A percentile compares a stretch with the other conserved stretches of the same genome.
phyloP scores from a whole-genome alignment of 2,888 invertebrate species.

The Sinohyriopsis cumingii region DNA sequence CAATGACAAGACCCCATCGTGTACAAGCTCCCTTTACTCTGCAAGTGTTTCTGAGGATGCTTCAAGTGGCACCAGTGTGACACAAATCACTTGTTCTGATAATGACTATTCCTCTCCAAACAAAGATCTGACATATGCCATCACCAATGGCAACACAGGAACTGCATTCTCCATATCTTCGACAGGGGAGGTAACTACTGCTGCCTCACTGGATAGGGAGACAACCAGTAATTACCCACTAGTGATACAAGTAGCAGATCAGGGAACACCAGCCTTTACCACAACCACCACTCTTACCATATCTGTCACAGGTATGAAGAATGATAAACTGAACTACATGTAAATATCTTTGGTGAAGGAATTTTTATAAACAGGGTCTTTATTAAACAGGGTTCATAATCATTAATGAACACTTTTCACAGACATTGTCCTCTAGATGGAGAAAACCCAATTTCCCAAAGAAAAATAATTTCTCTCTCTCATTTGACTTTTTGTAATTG shows the following conservation, averaged over 20 bases:
- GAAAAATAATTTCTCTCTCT: too few relatives aligned
- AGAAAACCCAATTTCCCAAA: too few relatives aligned
- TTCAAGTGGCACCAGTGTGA: slow-evolving; percentile 33
- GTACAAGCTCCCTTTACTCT: slow-evolving; percentile 36
- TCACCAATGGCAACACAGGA: slow-evolving; percentile 42
- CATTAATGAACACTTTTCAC: not conserved
- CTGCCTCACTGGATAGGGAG: slow-evolving; percentile 42
- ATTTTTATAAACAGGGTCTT: too few relatives aligned
- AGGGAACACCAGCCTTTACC: slow-evolving; percentile 27
- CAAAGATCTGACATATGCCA: slow-evolving; percentile 37
- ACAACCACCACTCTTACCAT: slow-evolving; percentile 37
- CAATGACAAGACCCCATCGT: slow-evolving; percentile 60
- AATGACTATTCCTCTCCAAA: slow-evolving; percentile 40
- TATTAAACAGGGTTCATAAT: too few relatives aligned
- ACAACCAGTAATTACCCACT: slow-evolving; percentile 31
- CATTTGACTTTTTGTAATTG: too few relatives aligned
- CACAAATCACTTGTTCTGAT: slow-evolving; percentile 47
- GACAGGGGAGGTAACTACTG: slow-evolving; percentile 32
- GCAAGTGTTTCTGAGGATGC: slow-evolving; percentile 45
- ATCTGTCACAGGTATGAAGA: slow-evolving; percentile 37
- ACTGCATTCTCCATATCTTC: slow-evolving; percentile 22
- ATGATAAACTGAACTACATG: not conserved
- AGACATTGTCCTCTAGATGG: too few relatives aligned
- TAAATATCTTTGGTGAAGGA: slow-evolving; percentile 2
- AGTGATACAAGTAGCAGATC: slow-evolving; percentile 33